Conservation (phyloP, 2,888 invertebrate species). For the Stenotaenia linearis region DNA sequence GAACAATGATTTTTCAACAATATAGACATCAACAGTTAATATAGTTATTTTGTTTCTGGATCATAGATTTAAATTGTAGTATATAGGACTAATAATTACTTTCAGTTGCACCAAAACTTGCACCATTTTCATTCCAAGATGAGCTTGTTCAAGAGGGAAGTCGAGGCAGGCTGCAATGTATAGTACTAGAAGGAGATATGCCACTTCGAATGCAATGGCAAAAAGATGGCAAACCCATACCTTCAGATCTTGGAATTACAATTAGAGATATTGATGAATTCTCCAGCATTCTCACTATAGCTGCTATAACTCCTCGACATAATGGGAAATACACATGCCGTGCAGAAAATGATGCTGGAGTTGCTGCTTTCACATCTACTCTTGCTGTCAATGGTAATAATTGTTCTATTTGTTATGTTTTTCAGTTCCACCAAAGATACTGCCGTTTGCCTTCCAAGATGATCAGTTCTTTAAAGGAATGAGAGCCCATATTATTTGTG, state of each 20-base stretch:
- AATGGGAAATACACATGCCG: conserved; percentile 10
- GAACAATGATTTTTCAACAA: too few species aligned
- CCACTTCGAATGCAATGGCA: neutral
- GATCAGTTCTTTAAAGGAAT: conserved; percentile 17
- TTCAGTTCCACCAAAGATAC: neutral
- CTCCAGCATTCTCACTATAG: conserved; percentile 18
- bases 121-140: too few species aligned
- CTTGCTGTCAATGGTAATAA: conserved; percentile 19
- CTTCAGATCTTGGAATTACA: neutral
- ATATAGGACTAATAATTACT: too few species aligned
- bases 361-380: neutral
- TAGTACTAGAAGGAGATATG: neutral
- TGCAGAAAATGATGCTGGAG: neutral
- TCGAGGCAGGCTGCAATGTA: neutral
- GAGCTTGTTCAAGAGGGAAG: conserved; percentile 1
- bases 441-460: conserved; percentile 1
- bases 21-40: too few species aligned
- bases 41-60: too few species aligned
- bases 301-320: neutral
- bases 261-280: conserved; percentile 18
- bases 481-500: neutral
- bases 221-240: neutral
- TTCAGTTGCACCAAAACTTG: too few species aligned
- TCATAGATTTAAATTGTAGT: too few species aligned
- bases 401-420: too few species aligned